These are phyloP conservation scores for Tor tambroides DNA, from an alignment of 2,113 vertebrate species.

Conservation along the genomic window DNA sequence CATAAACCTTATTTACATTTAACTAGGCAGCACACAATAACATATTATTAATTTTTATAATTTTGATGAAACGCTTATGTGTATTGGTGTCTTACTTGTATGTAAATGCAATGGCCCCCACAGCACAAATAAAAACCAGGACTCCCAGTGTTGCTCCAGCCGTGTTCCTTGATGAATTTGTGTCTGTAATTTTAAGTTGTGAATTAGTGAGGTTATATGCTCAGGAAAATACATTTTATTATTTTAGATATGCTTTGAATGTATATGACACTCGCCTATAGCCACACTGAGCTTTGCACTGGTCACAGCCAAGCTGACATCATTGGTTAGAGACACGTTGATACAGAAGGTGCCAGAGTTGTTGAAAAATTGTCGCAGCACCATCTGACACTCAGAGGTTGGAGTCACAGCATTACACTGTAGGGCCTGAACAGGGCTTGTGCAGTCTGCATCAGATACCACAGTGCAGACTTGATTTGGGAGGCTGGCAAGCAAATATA, in stretches of 20 bases:
- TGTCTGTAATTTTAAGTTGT: constrained; percentile 57
- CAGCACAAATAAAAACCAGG: constrained; percentile 73
- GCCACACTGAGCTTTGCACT: constrained; percentile 84
- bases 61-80: background rate
- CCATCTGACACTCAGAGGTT: constrained; percentile 84
- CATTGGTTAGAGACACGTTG: constrained; percentile 89
- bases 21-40: background rate
- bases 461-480: constrained; percentile 90
- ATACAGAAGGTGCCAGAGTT: constrained; percentile 89
- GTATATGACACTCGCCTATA: constrained; percentile 68
- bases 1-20: background rate
- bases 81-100: constrained; percentile 78
- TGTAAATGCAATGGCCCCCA: constrained; percentile 78
- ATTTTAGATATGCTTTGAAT: background rate
- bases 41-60: background rate
- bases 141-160: constrained; percentile 77
- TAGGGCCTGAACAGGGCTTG: constrained; percentile 73
- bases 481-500: constrained; percentile 72
- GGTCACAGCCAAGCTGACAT: constrained; percentile 85
- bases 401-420: constrained; percentile 80
- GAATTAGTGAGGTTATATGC: background rate
- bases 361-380: constrained; percentile 87
- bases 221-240: background rate
- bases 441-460: constrained; percentile 85
- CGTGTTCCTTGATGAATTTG: constrained; percentile 67